Percentiles rank a stretch among this genome's conserved stretches.
These are phyloP conservation scores for Lepidonotus clava DNA, from an alignment of 2,888 invertebrate genomes.

Conservation along the genomic window DNA sequence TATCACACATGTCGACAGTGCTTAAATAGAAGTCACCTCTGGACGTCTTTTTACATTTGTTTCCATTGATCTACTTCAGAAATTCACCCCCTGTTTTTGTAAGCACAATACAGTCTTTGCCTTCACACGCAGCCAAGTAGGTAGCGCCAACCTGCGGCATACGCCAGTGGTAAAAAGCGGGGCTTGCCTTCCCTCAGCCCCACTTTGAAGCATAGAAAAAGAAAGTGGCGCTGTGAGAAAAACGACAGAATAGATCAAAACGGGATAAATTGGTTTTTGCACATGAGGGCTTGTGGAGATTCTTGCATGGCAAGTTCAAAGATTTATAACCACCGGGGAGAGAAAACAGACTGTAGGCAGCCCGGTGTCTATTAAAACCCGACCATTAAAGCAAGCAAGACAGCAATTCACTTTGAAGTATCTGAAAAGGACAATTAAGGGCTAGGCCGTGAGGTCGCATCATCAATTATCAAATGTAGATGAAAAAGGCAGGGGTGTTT, in stretches of 20 bases:
- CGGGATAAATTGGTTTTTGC: not conserved
- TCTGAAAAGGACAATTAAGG: slow-evolving; percentile 47
- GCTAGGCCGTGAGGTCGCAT: slow-evolving; percentile 24
- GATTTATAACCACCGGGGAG: not conserved
- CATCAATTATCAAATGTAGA: slow-evolving; percentile 48
- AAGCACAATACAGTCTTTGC: not conserved
- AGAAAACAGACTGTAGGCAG: not conserved
- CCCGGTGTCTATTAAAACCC: slow-evolving; percentile 32
- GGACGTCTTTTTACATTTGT: slow-evolving; percentile 10
- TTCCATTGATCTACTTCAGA: not conserved
- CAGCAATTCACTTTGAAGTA: slow-evolving; percentile 27
- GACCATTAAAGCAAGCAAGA: slow-evolving; percentile 32
- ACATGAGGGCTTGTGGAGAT: not conserved
- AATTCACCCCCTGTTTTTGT: not conserved
- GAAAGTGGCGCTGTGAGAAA: not conserved
- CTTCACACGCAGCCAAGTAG: slow-evolving; percentile 1
- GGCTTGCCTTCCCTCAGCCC: not conserved
- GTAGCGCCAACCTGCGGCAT: not conserved
- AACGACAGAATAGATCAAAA: slow-evolving; percentile 48
- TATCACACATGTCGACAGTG: not conserved
- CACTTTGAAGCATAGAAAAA: slow-evolving; percentile 45
- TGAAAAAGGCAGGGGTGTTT: slow-evolving; percentile 25
- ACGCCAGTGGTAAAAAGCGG: not conserved
- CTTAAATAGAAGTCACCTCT: not conserved
- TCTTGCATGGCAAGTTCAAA: not conserved